Evolutionary conservation across 2,888 invertebrate species (phyloP), one percentile per base, ranked within the genome.

Genomic region (Dryococelus australis): DNA sequence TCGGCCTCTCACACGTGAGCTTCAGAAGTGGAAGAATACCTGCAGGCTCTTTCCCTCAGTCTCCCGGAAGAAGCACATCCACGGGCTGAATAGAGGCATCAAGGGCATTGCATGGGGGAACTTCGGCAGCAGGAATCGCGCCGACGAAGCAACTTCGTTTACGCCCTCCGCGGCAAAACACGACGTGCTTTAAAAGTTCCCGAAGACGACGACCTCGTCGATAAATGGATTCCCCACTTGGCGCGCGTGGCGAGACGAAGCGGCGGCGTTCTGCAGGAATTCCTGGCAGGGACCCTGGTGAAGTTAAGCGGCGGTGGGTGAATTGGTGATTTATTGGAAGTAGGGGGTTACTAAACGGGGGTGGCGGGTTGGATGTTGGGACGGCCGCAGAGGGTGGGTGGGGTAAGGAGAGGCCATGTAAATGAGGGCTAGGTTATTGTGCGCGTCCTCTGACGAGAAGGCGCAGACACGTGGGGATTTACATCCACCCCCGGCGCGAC

Each of bases 371-470:
- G 65, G 65, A 12, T 65, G 65, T 65, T 65, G 16, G 65, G 65
- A 16, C 20, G 16, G 65, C 65, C 10, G 65, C 65, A 13, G 10
- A 20, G 65, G 65, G 8, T 24, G 5, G 9, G 12, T 9, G 16
- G 20, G 65, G 65, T 65, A 20, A 16, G 65, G 65, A 16, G 65
- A 13, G 5, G 20, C 20, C 65, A 65, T 65, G 65, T 65, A 65
- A 65, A 65, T 65, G 65, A 65, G 65, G 65, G 20, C 65, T 24
- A 65, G 65, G 65, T 65, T 65, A 65, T 65, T 65, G 65, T 65
- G 65, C 10, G 65, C 65, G 65, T 65, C 65, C 24, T 65, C 65
- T 24, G 65, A 65, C n/a, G n/a, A 13, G 65, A 24, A 65, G 65
- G 65, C 65, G 65, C 16, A 65, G 65, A 65, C 65, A 65, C 24